Evolutionary conservation across 1,140 invertebrate genomes (phyloP).

Genomic region (Zeugodacus cucurbitae): DNA sequence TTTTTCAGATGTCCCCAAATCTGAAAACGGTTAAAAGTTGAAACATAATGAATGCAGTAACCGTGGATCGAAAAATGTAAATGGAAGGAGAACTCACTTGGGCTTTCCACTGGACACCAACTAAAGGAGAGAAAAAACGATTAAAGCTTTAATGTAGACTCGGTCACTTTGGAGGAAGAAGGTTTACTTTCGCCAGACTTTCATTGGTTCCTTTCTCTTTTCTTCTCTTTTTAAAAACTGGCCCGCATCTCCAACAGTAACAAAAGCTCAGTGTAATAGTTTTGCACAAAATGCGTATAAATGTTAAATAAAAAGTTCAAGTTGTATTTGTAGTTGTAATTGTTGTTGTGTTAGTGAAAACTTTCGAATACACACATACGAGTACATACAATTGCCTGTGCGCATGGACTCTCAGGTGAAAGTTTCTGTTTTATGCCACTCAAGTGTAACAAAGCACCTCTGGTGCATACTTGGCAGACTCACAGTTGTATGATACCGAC

Average conservation of each 20-base stretch:
- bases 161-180: too few relatives aligned
- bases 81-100: too few relatives aligned
- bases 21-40: too few relatives aligned
- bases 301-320: too few relatives aligned
- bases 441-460: neutral
- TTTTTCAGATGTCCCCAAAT: too few relatives aligned
- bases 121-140: too few relatives aligned
- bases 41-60: too few relatives aligned
- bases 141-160: too few relatives aligned
- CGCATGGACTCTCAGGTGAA: neutral
- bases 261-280: neutral
- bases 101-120: too few relatives aligned
- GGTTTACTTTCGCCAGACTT: neutral
- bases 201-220: neutral
- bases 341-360: neutral
- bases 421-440: constrained; percentile 22
- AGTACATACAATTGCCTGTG: neutral
- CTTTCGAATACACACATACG: neutral
- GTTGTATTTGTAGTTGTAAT: too few relatives aligned
- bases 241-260: neutral
- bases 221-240: neutral
- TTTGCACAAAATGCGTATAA: too few relatives aligned
- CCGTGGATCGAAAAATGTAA: too few relatives aligned
- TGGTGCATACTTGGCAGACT: neutral
- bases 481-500: neutral